Conservation (phyloP, 2,113 vertebrate genomes). For the Antechinus stuartii region DNA sequence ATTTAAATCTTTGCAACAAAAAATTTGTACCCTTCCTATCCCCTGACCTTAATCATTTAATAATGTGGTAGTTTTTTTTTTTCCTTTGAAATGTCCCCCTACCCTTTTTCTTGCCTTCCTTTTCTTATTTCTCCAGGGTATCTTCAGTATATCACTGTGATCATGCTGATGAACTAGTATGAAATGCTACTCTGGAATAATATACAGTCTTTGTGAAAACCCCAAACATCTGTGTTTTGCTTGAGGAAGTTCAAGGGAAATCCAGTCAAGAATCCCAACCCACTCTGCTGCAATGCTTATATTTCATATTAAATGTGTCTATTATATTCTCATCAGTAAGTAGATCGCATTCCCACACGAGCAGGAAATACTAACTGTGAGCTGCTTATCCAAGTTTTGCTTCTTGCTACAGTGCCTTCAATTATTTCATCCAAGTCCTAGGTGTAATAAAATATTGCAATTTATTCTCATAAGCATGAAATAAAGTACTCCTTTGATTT, state of each 20-base stretch:
- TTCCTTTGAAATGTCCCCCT: background rate
- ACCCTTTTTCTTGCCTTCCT: background rate
- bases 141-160: background rate
- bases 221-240: slow-evolving; percentile 1
- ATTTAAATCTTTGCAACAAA: background rate
- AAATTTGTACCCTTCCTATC: background rate
- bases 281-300: background rate
- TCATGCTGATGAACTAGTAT: background rate
- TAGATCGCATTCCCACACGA: slow-evolving; percentile 32
- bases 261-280: background rate
- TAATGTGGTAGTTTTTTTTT: background rate
- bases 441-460: slow-evolving; percentile 65
- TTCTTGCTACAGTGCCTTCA: slow-evolving; percentile 53
- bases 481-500: slow-evolving; percentile 45
- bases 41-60: background rate
- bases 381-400: slow-evolving; percentile 51
- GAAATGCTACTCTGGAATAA: slow-evolving; percentile 1
- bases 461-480: slow-evolving; percentile 60
- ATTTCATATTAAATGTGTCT: slow-evolving; percentile 21
- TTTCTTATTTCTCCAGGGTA: background rate
- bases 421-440: slow-evolving; percentile 59
- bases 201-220: background rate
- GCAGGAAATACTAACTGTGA: slow-evolving; percentile 18
- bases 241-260: slow-evolving; percentile 50
- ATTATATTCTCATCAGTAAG: slow-evolving; percentile 19